These are phyloP conservation scores for Rallus limicola DNA, from an alignment of 2,113 vertebrate species.

Conservation along the genomic window DNA sequence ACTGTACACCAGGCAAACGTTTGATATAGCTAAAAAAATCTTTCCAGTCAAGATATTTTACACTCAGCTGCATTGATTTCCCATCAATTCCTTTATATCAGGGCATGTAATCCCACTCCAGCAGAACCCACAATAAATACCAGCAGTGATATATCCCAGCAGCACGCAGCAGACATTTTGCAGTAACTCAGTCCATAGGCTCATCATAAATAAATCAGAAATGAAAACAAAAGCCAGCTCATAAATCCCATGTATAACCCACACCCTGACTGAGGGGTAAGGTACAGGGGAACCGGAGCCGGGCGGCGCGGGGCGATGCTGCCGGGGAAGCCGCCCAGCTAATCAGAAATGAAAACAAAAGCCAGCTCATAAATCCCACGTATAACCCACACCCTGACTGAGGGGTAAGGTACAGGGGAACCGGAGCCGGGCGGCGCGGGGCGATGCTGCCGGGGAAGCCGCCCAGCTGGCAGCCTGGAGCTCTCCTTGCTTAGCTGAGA, in stretches of 20 bases:
- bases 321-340: background rate
- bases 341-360: conserved; percentile 69
- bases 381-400: background rate
- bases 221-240: conserved; percentile 61
- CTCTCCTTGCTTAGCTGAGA: conserved; percentile 26
- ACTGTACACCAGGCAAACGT: background rate
- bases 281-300: background rate
- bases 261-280: conserved; percentile 16
- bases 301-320: no score
- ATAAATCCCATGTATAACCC: conserved; percentile 32
- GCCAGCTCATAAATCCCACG: conserved; percentile 40
- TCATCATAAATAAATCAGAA: conserved; percentile 68
- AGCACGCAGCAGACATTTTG: conserved; percentile 50
- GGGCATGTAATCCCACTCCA: conserved; percentile 34
- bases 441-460: background rate
- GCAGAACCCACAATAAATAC: conserved; percentile 68
- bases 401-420: conserved; percentile 5
- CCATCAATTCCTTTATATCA: conserved; percentile 54
- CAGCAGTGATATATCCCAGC: conserved; percentile 52
- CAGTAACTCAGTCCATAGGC: conserved; percentile 46
- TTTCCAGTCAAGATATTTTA: conserved; percentile 61
- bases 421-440: background rate
- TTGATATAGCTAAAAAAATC: conserved; percentile 55
- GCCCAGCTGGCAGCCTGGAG: conserved; percentile 10
- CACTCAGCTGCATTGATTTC: conserved; percentile 59